Evolutionary conservation across 2,797 vertebrate species (phyloP).

Genomic region (Sebastes steindachneri): DNA sequence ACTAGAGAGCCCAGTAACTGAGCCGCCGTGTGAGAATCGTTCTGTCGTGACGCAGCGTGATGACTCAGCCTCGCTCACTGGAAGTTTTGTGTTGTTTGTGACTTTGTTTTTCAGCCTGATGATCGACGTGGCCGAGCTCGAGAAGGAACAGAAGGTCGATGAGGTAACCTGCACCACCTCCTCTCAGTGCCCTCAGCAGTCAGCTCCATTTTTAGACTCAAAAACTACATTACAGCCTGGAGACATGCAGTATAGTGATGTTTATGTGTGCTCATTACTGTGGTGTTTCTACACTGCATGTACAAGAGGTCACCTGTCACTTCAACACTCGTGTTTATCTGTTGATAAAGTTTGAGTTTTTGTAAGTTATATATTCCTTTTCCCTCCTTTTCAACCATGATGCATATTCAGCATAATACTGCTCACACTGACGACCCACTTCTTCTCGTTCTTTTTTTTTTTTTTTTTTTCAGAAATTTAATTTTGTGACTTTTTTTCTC

Average conservation of each 20-base stretch:
- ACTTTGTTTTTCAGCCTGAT: slow-evolving; percentile 79
- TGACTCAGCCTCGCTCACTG: background rate
- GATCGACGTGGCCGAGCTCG: slow-evolving; percentile 88
- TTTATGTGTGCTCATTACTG: too few relatives aligned
- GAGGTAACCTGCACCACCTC: slow-evolving; percentile 80
- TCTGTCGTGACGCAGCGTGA: background rate
- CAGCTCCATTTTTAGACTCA: background rate
- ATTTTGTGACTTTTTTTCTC: too few relatives aligned
- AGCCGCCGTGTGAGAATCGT: background rate
- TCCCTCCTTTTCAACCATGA: background rate
- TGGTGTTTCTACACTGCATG: too few relatives aligned
- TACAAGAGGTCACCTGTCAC: too few relatives aligned
- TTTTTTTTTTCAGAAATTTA: background rate
- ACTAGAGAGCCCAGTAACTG: background rate
- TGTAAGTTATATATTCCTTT: background rate
- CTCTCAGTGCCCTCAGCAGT: background rate
- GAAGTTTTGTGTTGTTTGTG: background rate
- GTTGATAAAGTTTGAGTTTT: background rate
- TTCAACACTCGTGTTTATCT: too few relatives aligned
- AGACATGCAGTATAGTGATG: background rate
- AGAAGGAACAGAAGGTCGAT: slow-evolving; percentile 90
- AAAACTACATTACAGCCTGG: background rate
- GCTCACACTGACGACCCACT: background rate
- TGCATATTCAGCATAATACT: background rate
- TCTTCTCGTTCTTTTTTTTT: background rate